phyloP scores from a whole-genome alignment of 2,113 vertebrate genomes.

The Forbesichthys agassizii region DNA sequence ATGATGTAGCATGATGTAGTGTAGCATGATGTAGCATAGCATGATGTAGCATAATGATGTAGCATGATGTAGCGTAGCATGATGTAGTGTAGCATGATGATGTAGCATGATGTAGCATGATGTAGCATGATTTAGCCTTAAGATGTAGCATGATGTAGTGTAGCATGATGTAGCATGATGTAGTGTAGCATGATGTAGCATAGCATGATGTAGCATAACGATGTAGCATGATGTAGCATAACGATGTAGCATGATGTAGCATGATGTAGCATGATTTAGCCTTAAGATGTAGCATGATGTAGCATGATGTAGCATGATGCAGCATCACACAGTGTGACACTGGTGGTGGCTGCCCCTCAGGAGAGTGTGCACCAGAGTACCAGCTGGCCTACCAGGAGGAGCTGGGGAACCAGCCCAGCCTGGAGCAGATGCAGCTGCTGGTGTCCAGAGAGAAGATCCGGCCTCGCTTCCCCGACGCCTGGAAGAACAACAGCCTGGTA shows the following conservation, averaged over 20 bases:
- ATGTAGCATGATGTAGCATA: no score
- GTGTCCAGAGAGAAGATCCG: slow-evolving; percentile 91
- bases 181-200: background rate
- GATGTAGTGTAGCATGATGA: background rate
- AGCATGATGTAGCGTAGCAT: no score
- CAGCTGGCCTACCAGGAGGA: slow-evolving; percentile 67
- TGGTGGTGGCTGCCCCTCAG: slow-evolving; percentile 17
- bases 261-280: no score
- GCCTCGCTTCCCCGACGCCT: slow-evolving; percentile 92
- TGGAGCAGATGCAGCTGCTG: slow-evolving; percentile 95
- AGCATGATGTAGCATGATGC: no score
- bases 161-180: background rate
- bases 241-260: no score
- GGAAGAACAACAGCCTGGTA: slow-evolving; percentile 94
- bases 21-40: no score
- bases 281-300: no score
- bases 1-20: no score
- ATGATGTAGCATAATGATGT: no score
- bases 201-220: no score
- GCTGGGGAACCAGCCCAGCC: slow-evolving; percentile 86
- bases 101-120: background rate
- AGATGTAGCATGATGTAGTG: background rate
- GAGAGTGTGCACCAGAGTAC: slow-evolving; percentile 52
- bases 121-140: no score
- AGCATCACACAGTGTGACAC: no score